Conservation (phyloP, 2,797 vertebrate genomes). For the Chrysocyon brachyurus region DNA sequence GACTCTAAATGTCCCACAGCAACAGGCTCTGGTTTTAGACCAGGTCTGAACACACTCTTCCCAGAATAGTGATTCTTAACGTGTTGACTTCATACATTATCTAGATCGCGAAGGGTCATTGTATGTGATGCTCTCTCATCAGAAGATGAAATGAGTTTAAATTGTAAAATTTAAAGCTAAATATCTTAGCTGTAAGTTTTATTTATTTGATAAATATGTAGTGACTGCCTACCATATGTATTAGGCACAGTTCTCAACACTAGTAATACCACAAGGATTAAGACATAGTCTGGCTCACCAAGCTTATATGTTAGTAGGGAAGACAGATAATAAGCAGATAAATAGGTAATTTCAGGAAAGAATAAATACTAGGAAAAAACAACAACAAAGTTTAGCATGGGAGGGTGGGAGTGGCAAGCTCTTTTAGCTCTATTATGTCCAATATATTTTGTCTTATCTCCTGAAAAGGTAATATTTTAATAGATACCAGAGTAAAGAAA, state of each 20-base stretch:
- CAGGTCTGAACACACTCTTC: not conserved
- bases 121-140: not conserved
- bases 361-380: constrained; percentile 27
- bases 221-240: not conserved
- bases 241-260: not conserved
- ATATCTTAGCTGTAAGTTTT: constrained; percentile 9
- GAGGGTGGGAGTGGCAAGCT: not conserved
- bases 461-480: not conserved
- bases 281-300: not conserved
- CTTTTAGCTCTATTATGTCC: not conserved
- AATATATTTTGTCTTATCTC: not conserved
- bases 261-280: not conserved
- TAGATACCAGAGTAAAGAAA: constrained; percentile 26
- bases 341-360: constrained; percentile 28
- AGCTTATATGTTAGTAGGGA: constrained; percentile 15
- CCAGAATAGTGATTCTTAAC: not conserved
- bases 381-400: not conserved
- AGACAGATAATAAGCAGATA: not conserved
- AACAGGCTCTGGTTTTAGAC: constrained; percentile 58
- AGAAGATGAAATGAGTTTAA: constrained; percentile 41
- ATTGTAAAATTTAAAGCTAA: not conserved
- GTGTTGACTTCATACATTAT: not conserved
- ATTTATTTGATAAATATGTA: constrained; percentile 8
- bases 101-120: not conserved
- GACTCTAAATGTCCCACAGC: not conserved